phyloP scores from a whole-genome alignment of 2,113 vertebrate genomes.

The Gopherus evgoodei region DNA sequence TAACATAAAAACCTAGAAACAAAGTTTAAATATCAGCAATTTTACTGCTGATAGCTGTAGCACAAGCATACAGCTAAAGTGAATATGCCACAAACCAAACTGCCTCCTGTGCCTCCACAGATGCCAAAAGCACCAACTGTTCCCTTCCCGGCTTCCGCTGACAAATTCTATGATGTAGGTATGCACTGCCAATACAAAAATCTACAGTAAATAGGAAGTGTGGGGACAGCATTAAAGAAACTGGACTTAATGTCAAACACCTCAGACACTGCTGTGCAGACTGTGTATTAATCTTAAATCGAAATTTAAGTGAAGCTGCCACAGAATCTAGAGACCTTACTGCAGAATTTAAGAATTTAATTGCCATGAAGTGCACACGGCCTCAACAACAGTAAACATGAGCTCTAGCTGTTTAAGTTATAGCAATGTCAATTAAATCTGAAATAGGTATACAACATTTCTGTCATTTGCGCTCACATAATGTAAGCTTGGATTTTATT shows the following conservation, averaged over 20 bases:
- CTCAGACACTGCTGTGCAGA: not conserved
- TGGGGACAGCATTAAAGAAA: not conserved
- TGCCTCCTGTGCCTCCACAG: not conserved
- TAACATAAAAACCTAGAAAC: not conserved
- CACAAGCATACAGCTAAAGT: not conserved
- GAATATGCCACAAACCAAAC: not conserved
- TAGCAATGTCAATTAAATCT: not conserved
- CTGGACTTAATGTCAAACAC: not conserved
- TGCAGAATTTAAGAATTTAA: not conserved
- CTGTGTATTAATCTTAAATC: not conserved
- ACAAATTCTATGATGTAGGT: not conserved
- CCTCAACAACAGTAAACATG: not conserved
- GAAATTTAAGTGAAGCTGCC: not conserved
- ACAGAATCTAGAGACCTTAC: not conserved
- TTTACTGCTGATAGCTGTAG: not conserved
- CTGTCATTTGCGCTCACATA: not conserved
- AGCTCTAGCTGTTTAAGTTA: not conserved
- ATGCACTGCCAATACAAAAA: not conserved
- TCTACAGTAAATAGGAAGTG: not conserved
- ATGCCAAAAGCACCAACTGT: rapidly evolving
- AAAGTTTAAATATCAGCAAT: not conserved
- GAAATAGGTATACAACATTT: not conserved
- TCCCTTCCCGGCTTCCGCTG: not conserved
- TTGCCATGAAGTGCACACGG: not conserved
- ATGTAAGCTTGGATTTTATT: rapidly evolving